These are phyloP conservation scores for Pituophis catenifer DNA, from an alignment of 2,113 vertebrate species.

Conservation along the genomic window DNA sequence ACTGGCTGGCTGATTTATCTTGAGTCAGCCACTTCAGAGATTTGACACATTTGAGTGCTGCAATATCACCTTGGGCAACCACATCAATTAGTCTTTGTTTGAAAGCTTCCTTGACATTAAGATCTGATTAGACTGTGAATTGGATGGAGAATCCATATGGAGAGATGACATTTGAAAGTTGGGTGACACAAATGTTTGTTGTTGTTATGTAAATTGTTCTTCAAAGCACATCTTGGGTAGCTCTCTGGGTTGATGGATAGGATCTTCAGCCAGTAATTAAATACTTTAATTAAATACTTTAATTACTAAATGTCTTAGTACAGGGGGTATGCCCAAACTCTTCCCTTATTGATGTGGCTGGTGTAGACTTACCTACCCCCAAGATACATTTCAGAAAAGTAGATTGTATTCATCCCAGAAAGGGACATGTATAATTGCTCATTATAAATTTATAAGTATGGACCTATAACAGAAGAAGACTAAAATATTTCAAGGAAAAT, in stretches of 20 bases:
- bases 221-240: background rate
- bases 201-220: background rate
- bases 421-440: background rate
- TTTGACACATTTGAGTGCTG: background rate
- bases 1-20: background rate
- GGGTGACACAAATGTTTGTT: background rate
- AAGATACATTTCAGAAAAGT: background rate
- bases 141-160: background rate
- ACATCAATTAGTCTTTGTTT: background rate
- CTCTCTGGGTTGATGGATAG: background rate
- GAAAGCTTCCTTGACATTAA: background rate
- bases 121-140: background rate
- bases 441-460: background rate
- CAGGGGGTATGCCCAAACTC: background rate
- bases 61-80: background rate
- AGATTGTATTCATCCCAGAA: background rate
- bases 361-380: background rate
- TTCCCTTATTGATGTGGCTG: background rate
- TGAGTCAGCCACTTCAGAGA: background rate
- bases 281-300: background rate
- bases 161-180: background rate
- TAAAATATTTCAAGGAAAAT: background rate
- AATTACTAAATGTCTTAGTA: background rate
- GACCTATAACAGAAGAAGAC: background rate
- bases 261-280: background rate